These are phyloP conservation scores for Phoxinus phoxinus DNA, from an alignment of 2,113 vertebrate species.

Conservation along the genomic window DNA sequence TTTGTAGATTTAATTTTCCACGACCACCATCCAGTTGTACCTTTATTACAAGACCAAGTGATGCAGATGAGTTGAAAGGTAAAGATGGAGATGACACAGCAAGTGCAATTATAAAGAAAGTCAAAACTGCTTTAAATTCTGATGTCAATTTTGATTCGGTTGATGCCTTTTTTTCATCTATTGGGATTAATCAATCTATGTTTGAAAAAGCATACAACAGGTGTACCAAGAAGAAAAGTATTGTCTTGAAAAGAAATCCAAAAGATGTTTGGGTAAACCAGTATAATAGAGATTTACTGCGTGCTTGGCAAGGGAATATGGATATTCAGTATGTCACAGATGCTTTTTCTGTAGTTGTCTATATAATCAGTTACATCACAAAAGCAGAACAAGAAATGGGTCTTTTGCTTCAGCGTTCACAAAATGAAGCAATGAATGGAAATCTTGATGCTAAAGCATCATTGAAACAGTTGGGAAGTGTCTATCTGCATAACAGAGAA, in stretches of 20 bases:
- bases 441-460: constrained; percentile 42
- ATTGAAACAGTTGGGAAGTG: constrained; percentile 20
- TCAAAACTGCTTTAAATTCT: background rate
- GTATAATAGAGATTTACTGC: constrained; percentile 30
- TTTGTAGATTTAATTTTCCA: constrained; percentile 47
- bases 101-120: constrained; percentile 22
- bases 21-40: constrained; percentile 24
- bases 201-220: constrained; percentile 26
- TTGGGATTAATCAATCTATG: constrained; percentile 10
- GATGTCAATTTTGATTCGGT: background rate
- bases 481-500: too few species aligned
- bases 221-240: constrained; percentile 5
- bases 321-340: constrained; percentile 39
- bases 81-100: background rate
- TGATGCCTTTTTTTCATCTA: constrained; percentile 11
- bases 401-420: constrained; percentile 17
- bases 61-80: too few species aligned
- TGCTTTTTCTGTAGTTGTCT: constrained; percentile 34
- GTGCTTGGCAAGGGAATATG: constrained; percentile 31
- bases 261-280: constrained; percentile 48
- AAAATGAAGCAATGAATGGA: constrained; percentile 22
- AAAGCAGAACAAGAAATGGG: constrained; percentile 54
- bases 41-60: background rate
- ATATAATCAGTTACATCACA: constrained; percentile 42
- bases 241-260: constrained; percentile 39